Evolutionary conservation across 2,888 invertebrate species (phyloP), one percentile per base, ranked within the genome.

Genomic region (Apocheima hispidaria): DNA sequence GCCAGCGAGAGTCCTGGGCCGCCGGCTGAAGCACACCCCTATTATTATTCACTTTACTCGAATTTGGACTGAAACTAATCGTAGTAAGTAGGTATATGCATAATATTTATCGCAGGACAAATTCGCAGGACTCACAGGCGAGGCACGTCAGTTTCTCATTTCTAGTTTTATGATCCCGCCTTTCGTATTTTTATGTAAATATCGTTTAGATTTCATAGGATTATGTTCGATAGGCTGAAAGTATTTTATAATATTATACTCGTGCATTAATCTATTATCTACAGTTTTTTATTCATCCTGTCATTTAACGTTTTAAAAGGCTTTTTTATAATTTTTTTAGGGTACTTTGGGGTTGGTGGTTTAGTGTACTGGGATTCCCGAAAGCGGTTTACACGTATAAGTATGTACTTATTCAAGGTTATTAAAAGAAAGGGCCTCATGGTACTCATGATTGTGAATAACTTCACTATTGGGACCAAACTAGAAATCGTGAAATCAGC

Each of bases 201-300:
- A 91, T 86, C 75, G 84, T 82, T 80, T 88, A 90, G 84, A 87
- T 83, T 84, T 84, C 79, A 75, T 90, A 90, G 87, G 83, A 88
- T 90, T 90, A 90, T 89, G 89, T 90, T 86, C 79, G 77, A 87
- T 92, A 92, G 86, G 91, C 83, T 89, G 84, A 88, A 88, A 88
- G 87, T 92, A 90, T 92, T 92, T 92, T 92, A 90, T 91, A 89
- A 84, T 84, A 90, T 87, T 90, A 92, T 91, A 90, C 89, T 89
- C 88, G 76, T 79, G 81, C 84, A 84, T 83, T 84, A 86, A 81
- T 80, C 79, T 78, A 74, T 68, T 67, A 54, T 41, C 18, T 60
- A 38, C 60, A 56, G 68, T 71, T 69, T 79, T 81, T 77, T 74
- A 81, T 84, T 73, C 52, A 63, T 44, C 56, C 62, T 58, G 3